These are phyloP conservation scores for Sterrhoptilus dennistouni DNA, from an alignment of 2,113 vertebrate species.

Conservation along the genomic window DNA sequence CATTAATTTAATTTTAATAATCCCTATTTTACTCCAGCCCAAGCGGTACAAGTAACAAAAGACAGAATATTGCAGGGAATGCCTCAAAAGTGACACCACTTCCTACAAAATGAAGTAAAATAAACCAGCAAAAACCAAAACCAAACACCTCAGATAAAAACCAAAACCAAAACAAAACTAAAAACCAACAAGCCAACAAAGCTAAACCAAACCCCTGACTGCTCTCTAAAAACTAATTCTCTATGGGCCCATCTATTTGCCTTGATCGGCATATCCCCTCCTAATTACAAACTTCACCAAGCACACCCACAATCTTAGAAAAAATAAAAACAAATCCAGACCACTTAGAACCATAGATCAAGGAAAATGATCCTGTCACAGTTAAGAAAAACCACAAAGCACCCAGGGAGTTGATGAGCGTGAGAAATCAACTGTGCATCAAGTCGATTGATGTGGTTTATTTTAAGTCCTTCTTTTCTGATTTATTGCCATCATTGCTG, in stretches of 20 bases:
- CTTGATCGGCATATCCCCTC: background rate
- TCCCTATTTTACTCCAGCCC: background rate
- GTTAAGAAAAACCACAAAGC: constrained; percentile 22
- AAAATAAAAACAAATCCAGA: background rate
- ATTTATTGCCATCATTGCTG: constrained; percentile 46
- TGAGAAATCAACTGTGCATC: constrained; percentile 41
- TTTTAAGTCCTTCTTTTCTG: constrained; percentile 59
- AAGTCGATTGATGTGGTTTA: background rate
- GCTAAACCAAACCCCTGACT: background rate
- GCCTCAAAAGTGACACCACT: background rate
- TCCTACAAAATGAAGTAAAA: background rate
- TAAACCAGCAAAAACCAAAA: background rate
- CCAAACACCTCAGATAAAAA: background rate
- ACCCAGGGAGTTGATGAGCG: constrained; percentile 12
- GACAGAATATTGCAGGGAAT: background rate
- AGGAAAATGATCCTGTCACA: constrained; percentile 15
- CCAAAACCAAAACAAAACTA: background rate
- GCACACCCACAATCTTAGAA: background rate
- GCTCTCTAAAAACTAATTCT: background rate
- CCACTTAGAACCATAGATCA: background rate
- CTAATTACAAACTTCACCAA: background rate
- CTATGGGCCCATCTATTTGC: background rate
- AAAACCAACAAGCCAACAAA: background rate
- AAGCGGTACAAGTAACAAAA: background rate
- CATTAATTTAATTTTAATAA: background rate